These are phyloP conservation scores for Hypsopygia costalis DNA, from an alignment of 2,888 invertebrate genomes.

Conservation along the genomic window DNA sequence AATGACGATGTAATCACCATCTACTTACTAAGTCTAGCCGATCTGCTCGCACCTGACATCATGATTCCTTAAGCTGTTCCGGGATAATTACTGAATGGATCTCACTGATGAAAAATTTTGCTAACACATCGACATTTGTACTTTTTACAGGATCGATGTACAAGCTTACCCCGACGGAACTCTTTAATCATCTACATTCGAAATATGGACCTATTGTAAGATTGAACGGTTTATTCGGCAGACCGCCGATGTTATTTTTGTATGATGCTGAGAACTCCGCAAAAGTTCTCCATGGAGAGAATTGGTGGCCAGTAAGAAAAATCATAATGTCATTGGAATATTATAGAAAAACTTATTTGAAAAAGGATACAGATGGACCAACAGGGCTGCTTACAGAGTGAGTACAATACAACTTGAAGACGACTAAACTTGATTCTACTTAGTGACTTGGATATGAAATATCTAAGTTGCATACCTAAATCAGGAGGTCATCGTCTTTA, in stretches of 20 bases:
- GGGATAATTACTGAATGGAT: no score
- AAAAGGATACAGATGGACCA: constrained; percentile 15
- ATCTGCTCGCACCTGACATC: no score
- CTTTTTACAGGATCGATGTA: not conserved
- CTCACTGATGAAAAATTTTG: no score
- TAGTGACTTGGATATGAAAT: no score
- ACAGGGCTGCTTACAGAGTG: constrained; percentile 31
- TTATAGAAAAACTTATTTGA: constrained; percentile 1
- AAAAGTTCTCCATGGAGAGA: not conserved
- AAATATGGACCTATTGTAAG: not conserved
- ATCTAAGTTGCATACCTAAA: no score
- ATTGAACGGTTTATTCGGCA: not conserved
- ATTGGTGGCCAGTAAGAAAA: not conserved
- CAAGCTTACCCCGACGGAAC: not conserved
- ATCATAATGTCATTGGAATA: not conserved
- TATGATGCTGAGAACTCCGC: not conserved
- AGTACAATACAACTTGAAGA: not conserved
- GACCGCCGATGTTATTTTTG: not conserved
- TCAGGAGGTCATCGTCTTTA: no score
- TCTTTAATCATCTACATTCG: not conserved
- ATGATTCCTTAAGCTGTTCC: no score
- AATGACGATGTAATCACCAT: no score
- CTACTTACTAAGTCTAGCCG: no score
- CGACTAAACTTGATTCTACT: no score
- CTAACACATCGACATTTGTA: no score